These are phyloP conservation scores for Temnothorax rugatulus DNA, from an alignment of 2,888 invertebrate species.

Conservation along the genomic window DNA sequence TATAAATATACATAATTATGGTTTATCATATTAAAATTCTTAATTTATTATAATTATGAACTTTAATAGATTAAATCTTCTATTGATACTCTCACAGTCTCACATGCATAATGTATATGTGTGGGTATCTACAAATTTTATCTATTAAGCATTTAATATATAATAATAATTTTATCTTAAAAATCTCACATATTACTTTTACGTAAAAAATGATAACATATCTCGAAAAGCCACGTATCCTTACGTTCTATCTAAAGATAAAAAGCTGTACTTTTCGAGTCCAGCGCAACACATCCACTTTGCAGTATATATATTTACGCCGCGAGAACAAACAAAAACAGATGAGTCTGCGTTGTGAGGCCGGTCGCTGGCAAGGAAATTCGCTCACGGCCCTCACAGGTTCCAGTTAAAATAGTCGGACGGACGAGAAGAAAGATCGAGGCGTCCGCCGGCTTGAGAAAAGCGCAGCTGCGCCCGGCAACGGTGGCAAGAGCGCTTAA, in stretches of 20 bases:
- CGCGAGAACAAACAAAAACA: slow-evolving; percentile 32
- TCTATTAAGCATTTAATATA: not conserved
- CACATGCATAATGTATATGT: not conserved
- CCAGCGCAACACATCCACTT: not conserved
- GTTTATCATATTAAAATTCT: not conserved
- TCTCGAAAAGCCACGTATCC: not conserved
- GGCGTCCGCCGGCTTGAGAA: slow-evolving; percentile 58
- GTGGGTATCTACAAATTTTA: not conserved
- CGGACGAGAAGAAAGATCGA: slow-evolving; percentile 61
- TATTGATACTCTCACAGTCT: not conserved
- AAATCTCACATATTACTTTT: not conserved
- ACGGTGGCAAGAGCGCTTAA: slow-evolving; percentile 63
- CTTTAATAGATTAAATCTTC: not conserved
- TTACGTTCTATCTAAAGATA: not conserved
- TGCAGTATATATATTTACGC: slow-evolving; percentile 5
- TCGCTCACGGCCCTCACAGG: slow-evolving; percentile 46
- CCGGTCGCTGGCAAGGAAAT: slow-evolving; percentile 36
- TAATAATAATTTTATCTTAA: not conserved
- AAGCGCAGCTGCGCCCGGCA: slow-evolving; percentile 56
- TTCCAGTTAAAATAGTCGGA: slow-evolving; percentile 54
- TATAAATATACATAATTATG: not conserved
- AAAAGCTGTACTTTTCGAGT: slow-evolving; percentile 5
- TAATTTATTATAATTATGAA: not conserved
- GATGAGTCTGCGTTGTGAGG: slow-evolving; percentile 25
- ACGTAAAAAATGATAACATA: not conserved